A percentile compares a stretch with the other conserved stretches of the same genome.
Conservation (phyloP, 2,888 invertebrate species). For the Phlogophora meticulosa region DNA sequence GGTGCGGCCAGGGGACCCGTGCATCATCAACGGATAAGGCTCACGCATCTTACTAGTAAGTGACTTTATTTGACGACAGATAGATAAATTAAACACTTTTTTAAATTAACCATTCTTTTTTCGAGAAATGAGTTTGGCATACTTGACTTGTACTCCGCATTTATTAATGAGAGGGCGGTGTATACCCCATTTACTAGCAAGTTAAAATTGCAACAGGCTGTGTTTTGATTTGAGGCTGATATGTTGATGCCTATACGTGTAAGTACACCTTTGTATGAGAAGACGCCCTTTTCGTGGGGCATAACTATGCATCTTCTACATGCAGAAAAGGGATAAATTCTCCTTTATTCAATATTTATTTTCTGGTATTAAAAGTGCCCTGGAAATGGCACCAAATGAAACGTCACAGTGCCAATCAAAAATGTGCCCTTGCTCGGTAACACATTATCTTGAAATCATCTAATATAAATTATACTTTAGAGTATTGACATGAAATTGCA, state of each 20-base stretch:
- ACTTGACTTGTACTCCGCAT: too few species aligned
- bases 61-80: too few species aligned
- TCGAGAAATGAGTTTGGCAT: too few species aligned
- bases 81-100: too few species aligned
- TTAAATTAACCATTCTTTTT: too few species aligned
- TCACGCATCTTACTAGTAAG: conserved; percentile 97
- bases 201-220: too few species aligned
- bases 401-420: background rate
- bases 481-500: background rate
- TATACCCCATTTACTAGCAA: too few species aligned
- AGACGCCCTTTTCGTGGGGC: too few species aligned
- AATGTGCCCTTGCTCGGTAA: background rate
- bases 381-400: background rate
- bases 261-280: background rate
- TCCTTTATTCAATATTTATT: too few species aligned
- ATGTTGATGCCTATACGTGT: background rate
- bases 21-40: conserved; percentile 97
- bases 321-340: too few species aligned
- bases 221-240: background rate
- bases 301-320: too few species aligned
- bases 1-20: conserved; percentile 95
- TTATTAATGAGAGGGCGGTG: too few species aligned
- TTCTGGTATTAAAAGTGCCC: background rate
- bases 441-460: background rate
- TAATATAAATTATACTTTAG: background rate